Base-by-base conservation (phyloP, 2,113 vertebrate genomes). In the Dissostichus mawsoni region DNA sequence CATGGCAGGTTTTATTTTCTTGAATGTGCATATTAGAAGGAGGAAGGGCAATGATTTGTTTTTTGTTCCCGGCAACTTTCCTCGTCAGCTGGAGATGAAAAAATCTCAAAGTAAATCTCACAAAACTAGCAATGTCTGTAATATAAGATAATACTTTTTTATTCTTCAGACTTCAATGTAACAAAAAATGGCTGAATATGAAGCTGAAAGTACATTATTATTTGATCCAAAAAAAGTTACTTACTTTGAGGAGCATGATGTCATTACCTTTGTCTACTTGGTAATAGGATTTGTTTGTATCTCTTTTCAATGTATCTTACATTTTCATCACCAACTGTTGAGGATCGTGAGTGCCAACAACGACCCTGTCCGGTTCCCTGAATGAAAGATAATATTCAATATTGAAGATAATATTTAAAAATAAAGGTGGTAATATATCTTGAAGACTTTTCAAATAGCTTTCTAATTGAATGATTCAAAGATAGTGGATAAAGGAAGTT, bases 191-290 rank as follows among this genome's bases (percentile, higher is more conserved):
- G 2, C 13, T 23, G 16, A 58, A 58, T 18, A 29, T 18, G 23
- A 44, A 71, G 69, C 44, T 50, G 41, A 69, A 25, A 18, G 45
- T 20, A 72, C 33, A 17, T 8, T 12, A 2, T 4, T 36, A 3
- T 0, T 52, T 20, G 23, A 36, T 17, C 1, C 17, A 13, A 44
- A 0, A 47, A 56, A 36, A 0, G 2, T 20, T 16, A 63, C 63
- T 47, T 87, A 95, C 93, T 83, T 90, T 89, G n/a, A 94, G 81
- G 50, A 94, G 87, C 92, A 94, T 92, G 73, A 94, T 90, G 82
- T 95, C 93, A 16, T 66, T 13, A 13, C 90, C 90, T 1, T 0
- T 0, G 8, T 0, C 6, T 1, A 0, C 0, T 0, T 1, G 0
- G 5, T 8, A 3, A 29, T 65, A 94, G 0, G 0, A 8, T 16